These are phyloP conservation scores for Phocides pigmalion DNA, from an alignment of 1,140 invertebrate genomes.

Conservation along the genomic window DNA sequence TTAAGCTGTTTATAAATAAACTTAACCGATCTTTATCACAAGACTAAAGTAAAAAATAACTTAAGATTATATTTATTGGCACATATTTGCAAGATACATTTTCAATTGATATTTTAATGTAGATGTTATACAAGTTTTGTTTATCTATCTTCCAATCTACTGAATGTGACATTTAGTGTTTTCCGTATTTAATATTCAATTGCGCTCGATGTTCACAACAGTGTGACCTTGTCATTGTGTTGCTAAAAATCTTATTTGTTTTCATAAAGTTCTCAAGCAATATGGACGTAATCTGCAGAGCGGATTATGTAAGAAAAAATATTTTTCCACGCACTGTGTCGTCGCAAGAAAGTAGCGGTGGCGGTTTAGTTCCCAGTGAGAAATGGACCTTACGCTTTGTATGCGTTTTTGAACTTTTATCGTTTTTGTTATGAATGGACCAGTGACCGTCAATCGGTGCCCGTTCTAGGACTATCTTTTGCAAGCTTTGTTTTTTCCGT, in stretches of 20 bases:
- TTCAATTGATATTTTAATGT: too few species aligned
- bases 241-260: conserved; percentile 25
- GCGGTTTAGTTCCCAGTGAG: conserved; percentile 25
- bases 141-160: neutral
- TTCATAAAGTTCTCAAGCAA: conserved; percentile 12
- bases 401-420: conserved; percentile 55
- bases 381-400: conserved; percentile 38
- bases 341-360: neutral
- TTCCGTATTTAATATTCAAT: conserved; percentile 4
- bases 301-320: neutral
- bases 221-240: conserved; percentile 20
- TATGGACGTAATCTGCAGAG: neutral
- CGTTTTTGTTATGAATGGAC: conserved; percentile 56
- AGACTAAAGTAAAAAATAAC: too few species aligned
- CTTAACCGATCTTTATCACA: too few species aligned
- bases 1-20: too few species aligned
- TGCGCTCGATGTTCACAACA: neutral
- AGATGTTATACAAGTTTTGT: too few species aligned
- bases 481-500: conserved; percentile 34
- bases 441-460: conserved; percentile 47
- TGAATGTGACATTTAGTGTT: neutral
- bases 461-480: conserved; percentile 46
- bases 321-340: neutral
- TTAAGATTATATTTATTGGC: too few species aligned
- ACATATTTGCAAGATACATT: too few species aligned